Conservation (phyloP, 2,113 vertebrate species). For the Antechinus flavipes region DNA sequence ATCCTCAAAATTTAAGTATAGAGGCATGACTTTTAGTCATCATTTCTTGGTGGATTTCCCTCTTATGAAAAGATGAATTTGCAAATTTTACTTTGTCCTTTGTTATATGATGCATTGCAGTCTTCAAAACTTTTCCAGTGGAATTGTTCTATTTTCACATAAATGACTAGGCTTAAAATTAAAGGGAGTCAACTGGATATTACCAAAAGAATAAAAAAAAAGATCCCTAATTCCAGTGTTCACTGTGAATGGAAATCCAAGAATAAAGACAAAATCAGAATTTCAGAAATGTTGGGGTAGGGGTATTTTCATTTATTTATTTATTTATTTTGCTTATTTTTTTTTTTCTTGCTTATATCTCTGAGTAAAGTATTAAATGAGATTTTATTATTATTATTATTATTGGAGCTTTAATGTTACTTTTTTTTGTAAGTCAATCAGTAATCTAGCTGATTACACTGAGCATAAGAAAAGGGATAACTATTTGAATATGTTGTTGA, state of each 20-base stretch:
- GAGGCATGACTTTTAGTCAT: not conserved
- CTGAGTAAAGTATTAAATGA: not conserved
- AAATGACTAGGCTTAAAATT: not conserved
- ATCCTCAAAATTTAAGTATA: not conserved
- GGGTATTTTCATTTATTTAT: not conserved
- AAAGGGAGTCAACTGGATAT: not conserved
- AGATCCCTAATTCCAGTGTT: not conserved
- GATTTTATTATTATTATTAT: not conserved
- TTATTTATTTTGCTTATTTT: not conserved
- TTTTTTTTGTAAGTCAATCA: not conserved
- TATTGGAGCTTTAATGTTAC: not conserved
- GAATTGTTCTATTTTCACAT: not conserved
- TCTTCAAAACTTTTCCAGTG: not conserved
- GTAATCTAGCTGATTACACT: not conserved
- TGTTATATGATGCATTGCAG: not conserved
- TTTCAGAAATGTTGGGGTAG: not conserved
- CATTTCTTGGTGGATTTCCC: not conserved
- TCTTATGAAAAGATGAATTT: not conserved
- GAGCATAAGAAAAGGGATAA: not conserved
- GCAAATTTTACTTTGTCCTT: not conserved
- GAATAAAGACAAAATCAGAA: not conserved
- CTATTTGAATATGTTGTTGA: not conserved
- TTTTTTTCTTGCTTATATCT: not conserved
- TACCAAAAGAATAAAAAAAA: not conserved
- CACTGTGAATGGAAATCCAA: not conserved